Base-by-base conservation (phyloP, 2,888 invertebrate species). In the Cheilosia impressa region DNA sequence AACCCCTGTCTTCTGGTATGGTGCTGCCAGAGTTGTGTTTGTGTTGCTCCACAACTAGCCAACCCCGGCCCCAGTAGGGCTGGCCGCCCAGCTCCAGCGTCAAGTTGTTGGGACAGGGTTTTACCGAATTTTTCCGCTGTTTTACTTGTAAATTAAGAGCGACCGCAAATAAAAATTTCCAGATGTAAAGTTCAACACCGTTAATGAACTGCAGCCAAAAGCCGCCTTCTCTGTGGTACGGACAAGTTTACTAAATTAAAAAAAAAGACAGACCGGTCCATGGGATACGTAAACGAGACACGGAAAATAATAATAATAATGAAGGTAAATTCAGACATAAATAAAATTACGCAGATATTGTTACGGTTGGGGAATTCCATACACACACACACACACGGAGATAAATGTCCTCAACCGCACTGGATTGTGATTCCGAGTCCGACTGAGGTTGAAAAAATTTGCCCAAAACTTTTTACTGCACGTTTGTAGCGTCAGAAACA, bases 141-240 rank as follows among this genome's bases (percentile, higher is more conserved):
- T 91, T 90, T 90, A 90, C 91, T 91, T 91, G 91, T 91, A 91
- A 92, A 91, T 92, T 92, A 92, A 92, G 90, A 90, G 91, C 89
- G 90, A 92, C 92, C 92, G 91, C 91, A 92, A 92, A 92, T 92
- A 91, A 91, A 91, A 91, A 91, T 92, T 92, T 91, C 90, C 89
- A 91, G 91, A 90, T 91, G 91, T 90, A 91, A 91, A 91, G 90
- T 91, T 90, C 88, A 88, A 89, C 88, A 88, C 88, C 88, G 88
- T 88, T 81, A 85, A 76, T 88, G 87, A 85, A 87, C 85, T 81
- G 82, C 87, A 81, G 81, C 80, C 84, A 84, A 84, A 80, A 83
- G 87, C 87, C 84, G 87, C 88, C 89, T 76, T 88, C 87, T 89
- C 88, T 75, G 79, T 78, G 76, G 76, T 87, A 80, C 79, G 79